These are phyloP conservation scores for Danio kyathit DNA, from an alignment of 2,797 vertebrate genomes.

Conservation along the genomic window DNA sequence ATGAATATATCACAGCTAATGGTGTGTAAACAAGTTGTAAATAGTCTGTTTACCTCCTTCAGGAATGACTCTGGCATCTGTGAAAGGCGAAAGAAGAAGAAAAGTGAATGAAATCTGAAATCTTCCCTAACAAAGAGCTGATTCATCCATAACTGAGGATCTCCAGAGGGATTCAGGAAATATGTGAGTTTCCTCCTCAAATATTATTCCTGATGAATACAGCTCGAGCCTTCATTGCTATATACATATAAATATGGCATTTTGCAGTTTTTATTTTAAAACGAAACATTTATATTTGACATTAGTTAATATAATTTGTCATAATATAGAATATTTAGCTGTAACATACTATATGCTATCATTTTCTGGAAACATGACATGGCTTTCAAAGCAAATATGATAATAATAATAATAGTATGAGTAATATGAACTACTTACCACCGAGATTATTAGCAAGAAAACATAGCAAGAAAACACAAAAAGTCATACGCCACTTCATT, in stretches of 20 bases:
- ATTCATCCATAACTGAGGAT: slow-evolving; percentile 71
- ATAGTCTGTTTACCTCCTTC: slow-evolving; percentile 77
- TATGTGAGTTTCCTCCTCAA: slow-evolving; percentile 69
- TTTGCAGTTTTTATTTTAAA: not conserved
- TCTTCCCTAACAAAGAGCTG: slow-evolving; percentile 73
- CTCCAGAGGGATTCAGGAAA: slow-evolving; percentile 62
- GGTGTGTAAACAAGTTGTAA: slow-evolving; percentile 38
- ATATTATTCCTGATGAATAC: slow-evolving; percentile 63
- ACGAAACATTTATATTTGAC: no score
- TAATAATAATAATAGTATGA: not conserved
- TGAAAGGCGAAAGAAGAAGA: slow-evolving; percentile 51
- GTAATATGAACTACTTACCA: slow-evolving; percentile 68
- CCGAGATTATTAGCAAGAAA: slow-evolving; percentile 63
- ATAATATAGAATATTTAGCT: no score
- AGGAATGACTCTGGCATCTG: slow-evolving; percentile 81
- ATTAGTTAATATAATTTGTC: no score
- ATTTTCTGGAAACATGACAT: not conserved
- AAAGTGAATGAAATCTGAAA: slow-evolving; percentile 50
- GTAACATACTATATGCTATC: no score
- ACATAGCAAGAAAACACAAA: slow-evolving; percentile 68
- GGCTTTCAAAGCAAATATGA: not conserved
- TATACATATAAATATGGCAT: not conserved
- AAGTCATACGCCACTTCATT: slow-evolving; percentile 75
- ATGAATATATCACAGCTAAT: not conserved
- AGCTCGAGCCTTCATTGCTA: not conserved